These are phyloP conservation scores for Cliona cf. orientalis DNA, from an alignment of 37 sponge, comb jelly and placozoan genomes.

Conservation along the genomic window DNA sequence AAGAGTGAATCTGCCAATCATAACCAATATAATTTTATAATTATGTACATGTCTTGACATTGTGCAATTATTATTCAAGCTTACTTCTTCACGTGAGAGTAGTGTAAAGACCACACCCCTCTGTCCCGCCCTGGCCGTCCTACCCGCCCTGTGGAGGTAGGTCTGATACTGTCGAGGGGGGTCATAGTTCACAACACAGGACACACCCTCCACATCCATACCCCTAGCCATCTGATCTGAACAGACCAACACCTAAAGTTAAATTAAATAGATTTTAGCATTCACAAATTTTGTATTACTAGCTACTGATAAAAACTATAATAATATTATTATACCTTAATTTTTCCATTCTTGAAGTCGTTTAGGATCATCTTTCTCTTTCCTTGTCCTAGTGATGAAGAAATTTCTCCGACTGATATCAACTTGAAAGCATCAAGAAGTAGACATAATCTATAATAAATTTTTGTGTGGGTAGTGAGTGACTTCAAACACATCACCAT, in stretches of 20 bases:
- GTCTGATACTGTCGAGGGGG: slow-evolving; percentile 63
- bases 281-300: not conserved
- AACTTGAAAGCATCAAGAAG: slow-evolving; percentile 56
- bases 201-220: slow-evolving; percentile 84
- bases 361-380: slow-evolving; percentile 62
- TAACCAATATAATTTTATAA: too few relatives aligned
- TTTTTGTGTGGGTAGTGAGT: too few relatives aligned
- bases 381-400: slow-evolving; percentile 47
- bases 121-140: slow-evolving; percentile 88
- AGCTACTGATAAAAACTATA: not conserved
- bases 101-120: slow-evolving; percentile 77
- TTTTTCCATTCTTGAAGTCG: slow-evolving; percentile 60
- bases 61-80: too few relatives aligned
- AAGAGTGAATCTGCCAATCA: too few relatives aligned
- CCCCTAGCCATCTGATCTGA: slow-evolving; percentile 97
- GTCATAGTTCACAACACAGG: slow-evolving; percentile 83
- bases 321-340: slow-evolving; percentile 32
- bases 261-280: too few relatives aligned
- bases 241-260: slow-evolving; percentile 87
- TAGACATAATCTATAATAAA: slow-evolving; percentile 30
- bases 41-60: too few relatives aligned
- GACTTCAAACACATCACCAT: too few relatives aligned
- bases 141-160: slow-evolving; percentile 84
- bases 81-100: slow-evolving; percentile 69
- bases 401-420: slow-evolving; percentile 72